Evolutionary conservation across 53 echinoderm and acorn worm genomes (phyloP).

Genomic region (Echinarachnius parma): DNA sequence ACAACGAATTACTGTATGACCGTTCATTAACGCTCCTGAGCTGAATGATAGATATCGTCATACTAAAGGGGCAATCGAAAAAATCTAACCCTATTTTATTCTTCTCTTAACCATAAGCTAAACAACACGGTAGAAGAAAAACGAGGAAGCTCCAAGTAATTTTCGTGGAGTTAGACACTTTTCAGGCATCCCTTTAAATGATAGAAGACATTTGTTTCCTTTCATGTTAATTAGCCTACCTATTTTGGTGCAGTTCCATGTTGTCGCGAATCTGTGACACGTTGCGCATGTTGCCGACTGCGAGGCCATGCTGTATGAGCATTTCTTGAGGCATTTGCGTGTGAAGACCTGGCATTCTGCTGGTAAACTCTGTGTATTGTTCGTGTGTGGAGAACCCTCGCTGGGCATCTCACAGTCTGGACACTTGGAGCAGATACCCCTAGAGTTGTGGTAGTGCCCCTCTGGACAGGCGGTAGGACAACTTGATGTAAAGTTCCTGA

Average conservation of each 20-base stretch:
- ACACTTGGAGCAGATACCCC: neutral
- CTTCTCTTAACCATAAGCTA: no score
- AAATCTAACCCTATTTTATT: no score
- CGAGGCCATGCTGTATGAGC: neutral
- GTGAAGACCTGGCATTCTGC: conserved; percentile 19
- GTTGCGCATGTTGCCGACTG: neutral
- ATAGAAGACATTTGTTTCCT: neutral
- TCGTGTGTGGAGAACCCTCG: neutral
- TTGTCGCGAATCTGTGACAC: conserved; percentile 1
- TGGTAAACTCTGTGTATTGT: neutral
- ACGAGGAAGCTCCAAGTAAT: no score
- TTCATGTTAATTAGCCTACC: neutral
- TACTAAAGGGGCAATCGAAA: no score
- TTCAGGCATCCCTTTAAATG: no score
- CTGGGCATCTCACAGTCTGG: neutral
- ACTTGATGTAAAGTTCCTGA: neutral
- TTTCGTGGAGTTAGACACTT: no score
- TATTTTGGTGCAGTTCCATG: conserved; percentile 29
- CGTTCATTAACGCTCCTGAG: no score
- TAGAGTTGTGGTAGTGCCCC: conserved; percentile 9
- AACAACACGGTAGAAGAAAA: no score
- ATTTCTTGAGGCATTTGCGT: neutral
- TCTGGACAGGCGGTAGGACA: conserved; percentile 4
- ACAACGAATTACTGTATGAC: no score
- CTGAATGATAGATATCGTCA: no score